Conservation (phyloP, 1,140 invertebrate species). For the Kradibia gibbosae region DNA sequence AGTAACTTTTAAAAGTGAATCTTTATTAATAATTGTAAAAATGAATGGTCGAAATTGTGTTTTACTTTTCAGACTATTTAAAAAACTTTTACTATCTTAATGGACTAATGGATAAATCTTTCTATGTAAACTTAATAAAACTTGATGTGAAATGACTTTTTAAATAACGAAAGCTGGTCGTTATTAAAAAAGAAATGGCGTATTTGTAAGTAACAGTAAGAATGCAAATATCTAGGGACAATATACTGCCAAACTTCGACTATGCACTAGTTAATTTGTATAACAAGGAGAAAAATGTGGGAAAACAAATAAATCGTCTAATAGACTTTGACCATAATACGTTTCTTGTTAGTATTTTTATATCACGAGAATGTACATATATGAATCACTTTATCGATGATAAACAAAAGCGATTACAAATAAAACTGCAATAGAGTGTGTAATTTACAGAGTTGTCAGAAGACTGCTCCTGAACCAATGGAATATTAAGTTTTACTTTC, state of each 20-base stretch:
- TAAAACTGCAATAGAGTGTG: constrained; percentile 29
- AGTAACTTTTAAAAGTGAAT: neutral
- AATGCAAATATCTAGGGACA: constrained; percentile 70
- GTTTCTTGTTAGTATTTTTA: constrained; percentile 72
- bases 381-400: constrained; percentile 57
- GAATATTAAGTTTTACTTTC: constrained; percentile 50
- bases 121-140: constrained; percentile 47
- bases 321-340: constrained; percentile 60
- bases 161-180: constrained; percentile 47
- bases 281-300: constrained; percentile 55
- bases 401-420: constrained; percentile 29
- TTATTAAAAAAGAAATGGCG: constrained; percentile 39
- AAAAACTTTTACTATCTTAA: neutral
- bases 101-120: neutral
- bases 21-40: neutral
- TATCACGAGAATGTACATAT: constrained; percentile 66
- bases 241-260: constrained; percentile 73
- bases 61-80: neutral
- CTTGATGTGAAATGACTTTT: constrained; percentile 48
- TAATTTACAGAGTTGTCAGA: constrained; percentile 21
- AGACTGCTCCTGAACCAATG: constrained; percentile 60
- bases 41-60: neutral
- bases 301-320: constrained; percentile 51
- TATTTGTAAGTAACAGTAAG: constrained; percentile 64
- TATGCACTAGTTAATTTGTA: constrained; percentile 67